phyloP scores from a whole-genome alignment of 1,140 invertebrate species.

The Rhyzopertha dominica region DNA sequence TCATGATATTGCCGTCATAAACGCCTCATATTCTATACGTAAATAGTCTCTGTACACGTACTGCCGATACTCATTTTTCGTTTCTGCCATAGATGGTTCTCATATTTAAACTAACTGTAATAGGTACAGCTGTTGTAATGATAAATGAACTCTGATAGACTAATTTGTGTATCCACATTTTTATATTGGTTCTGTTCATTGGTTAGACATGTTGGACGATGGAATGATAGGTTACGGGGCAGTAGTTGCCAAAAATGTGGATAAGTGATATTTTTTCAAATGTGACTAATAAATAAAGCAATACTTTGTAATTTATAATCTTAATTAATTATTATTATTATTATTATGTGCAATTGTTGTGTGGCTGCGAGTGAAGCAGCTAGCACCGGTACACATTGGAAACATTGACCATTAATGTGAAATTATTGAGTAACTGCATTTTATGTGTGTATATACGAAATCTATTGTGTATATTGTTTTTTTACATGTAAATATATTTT shows the following conservation, averaged over 20 bases:
- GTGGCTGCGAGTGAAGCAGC: constrained; percentile 25
- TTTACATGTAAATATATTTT: constrained; percentile 46
- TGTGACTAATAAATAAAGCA: constrained; percentile 61
- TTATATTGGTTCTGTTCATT: constrained; percentile 11
- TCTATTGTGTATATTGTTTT: constrained; percentile 46
- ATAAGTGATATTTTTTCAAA: constrained; percentile 62
- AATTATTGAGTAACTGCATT: constrained; percentile 35
- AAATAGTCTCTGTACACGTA: constrained; percentile 10
- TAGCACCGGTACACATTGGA: constrained; percentile 33
- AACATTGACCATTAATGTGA: constrained; percentile 31
- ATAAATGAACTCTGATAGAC: constrained; percentile 34
- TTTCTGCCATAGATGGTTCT: constrained; percentile 5
- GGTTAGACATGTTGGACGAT: constrained; percentile 7
- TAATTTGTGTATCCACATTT: constrained; percentile 19
- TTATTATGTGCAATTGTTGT: constrained; percentile 43
- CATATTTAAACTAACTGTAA: constrained; percentile 23
- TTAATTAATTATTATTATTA: constrained; percentile 46
- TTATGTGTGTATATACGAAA: constrained; percentile 44
- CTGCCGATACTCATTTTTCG: constrained; percentile 9
- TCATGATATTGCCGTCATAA: constrained; percentile 9
- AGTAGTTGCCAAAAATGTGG: constrained; percentile 38
- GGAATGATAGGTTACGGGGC: constrained; percentile 19
- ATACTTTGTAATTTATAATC: constrained; percentile 62
- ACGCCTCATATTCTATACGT: constrained; percentile 9
- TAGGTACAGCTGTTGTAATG: constrained; percentile 45